Evolutionary conservation across 2,797 vertebrate genomes (phyloP).

Genomic region (Prionace glauca): DNA sequence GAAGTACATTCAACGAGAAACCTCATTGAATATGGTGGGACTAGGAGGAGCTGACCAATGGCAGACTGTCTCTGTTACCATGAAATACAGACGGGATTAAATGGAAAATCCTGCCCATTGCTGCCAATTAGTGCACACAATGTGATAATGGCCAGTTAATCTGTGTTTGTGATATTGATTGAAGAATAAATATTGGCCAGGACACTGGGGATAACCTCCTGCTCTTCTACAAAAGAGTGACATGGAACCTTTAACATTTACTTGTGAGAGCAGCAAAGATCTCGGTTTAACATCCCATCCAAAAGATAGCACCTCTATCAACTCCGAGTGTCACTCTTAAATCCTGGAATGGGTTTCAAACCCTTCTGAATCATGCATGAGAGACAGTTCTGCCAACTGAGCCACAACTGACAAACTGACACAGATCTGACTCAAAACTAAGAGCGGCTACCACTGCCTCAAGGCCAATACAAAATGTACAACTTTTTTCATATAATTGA

Average conservation of each 20-base stretch:
- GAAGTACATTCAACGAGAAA: no score
- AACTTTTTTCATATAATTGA: not conserved
- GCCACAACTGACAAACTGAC: no score
- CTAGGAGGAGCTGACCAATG: no score
- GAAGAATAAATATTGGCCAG: not conserved
- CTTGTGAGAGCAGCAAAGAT: not conserved
- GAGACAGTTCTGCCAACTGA: no score
- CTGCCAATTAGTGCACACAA: not conserved
- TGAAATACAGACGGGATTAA: no score
- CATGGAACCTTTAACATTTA: not conserved
- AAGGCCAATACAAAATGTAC: not conserved
- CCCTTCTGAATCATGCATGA: not conserved
- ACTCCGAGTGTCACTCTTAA: not conserved
- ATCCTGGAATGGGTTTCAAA: not conserved
- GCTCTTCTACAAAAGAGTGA: not conserved
- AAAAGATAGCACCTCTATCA: not conserved
- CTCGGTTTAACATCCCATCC: not conserved
- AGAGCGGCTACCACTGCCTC: not conserved
- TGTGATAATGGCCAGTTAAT: not conserved
- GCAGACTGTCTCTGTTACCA: no score
- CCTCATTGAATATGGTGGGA: no score
- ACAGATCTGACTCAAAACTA: no score
- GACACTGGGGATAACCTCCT: not conserved
- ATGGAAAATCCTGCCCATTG: no score
- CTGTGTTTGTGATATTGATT: not conserved